Conservation (phyloP, 2,888 invertebrate genomes). For the Morpho deidamia region DNA sequence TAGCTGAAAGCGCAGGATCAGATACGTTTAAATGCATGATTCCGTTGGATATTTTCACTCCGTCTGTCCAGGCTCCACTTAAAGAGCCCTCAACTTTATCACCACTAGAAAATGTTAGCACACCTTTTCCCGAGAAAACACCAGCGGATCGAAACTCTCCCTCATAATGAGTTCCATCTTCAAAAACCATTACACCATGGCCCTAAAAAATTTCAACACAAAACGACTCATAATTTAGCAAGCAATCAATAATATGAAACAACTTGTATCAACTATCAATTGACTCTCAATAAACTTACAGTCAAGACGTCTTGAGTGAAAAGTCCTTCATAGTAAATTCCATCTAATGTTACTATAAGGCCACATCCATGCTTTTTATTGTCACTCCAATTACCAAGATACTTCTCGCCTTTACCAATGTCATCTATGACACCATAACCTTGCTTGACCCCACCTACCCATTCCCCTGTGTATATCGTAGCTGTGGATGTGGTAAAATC, state of each 20-base stretch:
- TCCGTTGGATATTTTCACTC: constrained; percentile 86
- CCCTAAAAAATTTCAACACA: constrained; percentile 74
- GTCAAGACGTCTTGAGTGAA: constrained; percentile 88
- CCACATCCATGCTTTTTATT: constrained; percentile 91
- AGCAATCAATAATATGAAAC: neutral
- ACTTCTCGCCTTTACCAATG: constrained; percentile 91
- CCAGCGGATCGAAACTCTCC: constrained; percentile 91
- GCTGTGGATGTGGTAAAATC: constrained; percentile 86
- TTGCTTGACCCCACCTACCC: constrained; percentile 85
- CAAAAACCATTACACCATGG: constrained; percentile 92
- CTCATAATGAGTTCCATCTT: constrained; percentile 93
- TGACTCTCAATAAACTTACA: constrained; percentile 61
- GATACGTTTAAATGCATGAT: constrained; percentile 82
- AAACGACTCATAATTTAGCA: neutral
- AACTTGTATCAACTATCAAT: neutral
- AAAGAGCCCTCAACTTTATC: constrained; percentile 86
- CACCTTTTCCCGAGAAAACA: constrained; percentile 89
- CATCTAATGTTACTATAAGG: constrained; percentile 91
- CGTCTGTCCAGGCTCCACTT: constrained; percentile 86
- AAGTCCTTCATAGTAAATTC: constrained; percentile 93
- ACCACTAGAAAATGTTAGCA: constrained; percentile 87
- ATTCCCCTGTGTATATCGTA: constrained; percentile 93
- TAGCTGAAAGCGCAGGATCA: constrained; percentile 73
- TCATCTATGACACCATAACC: constrained; percentile 95
- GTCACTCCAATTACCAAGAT: constrained; percentile 92